Conservation (phyloP, 2,797 vertebrate genomes). For the Betta splendens region DNA sequence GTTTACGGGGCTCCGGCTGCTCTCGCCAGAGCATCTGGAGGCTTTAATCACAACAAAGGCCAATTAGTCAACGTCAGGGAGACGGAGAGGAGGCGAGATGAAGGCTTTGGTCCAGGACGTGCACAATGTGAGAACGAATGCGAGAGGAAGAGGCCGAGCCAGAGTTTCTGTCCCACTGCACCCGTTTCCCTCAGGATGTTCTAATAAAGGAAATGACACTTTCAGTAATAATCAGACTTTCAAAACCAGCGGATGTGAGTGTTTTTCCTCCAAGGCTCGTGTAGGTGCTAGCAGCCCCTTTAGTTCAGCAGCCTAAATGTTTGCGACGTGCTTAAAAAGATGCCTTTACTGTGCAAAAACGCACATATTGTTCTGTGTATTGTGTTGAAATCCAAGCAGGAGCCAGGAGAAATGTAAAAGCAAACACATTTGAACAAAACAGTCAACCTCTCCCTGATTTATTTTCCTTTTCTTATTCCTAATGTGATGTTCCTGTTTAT, state of each 20-base stretch:
- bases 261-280: conserved; percentile 17
- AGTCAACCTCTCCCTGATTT: background rate
- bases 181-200: conserved; percentile 12
- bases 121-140: conserved; percentile 35
- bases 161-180: conserved; percentile 18
- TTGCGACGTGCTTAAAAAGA: conserved; percentile 20
- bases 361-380: background rate
- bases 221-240: conserved; percentile 4
- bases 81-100: conserved; percentile 31
- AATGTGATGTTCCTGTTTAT: background rate
- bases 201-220: conserved; percentile 15
- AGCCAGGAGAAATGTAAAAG: background rate
- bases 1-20: conserved; percentile 55
- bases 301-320: conserved; percentile 11
- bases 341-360: conserved; percentile 16
- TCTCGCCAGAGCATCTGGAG: conserved; percentile 63
- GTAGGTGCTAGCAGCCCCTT: conserved; percentile 18
- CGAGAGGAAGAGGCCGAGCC: conserved; percentile 22
- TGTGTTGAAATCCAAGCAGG: background rate
- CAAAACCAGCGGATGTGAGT: conserved; percentile 11
- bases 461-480: background rate
- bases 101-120: conserved; percentile 18
- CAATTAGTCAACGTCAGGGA: conserved; percentile 64
- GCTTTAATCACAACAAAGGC: conserved; percentile 73
- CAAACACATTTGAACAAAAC: background rate